Evolutionary conservation across 2,888 invertebrate genomes (phyloP).

Genomic region (Tuberolachnus salignus): DNA sequence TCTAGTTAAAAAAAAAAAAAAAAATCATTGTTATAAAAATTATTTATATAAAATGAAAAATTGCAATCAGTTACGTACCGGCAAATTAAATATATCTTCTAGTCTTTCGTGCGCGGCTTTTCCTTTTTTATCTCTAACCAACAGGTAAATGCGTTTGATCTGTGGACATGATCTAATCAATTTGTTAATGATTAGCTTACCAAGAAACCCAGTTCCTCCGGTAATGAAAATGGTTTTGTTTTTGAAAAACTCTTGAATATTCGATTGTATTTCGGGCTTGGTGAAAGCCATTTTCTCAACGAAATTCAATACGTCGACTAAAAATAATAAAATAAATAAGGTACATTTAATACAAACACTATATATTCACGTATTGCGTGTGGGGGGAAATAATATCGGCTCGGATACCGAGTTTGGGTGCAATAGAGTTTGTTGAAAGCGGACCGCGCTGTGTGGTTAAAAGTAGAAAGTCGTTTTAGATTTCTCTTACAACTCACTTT

Average conservation of each 20-base stretch:
- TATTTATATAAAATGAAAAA: not conserved
- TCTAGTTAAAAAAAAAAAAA: conserved; percentile 28
- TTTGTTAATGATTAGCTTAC: conserved; percentile 88
- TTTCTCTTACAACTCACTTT: conserved; percentile 1
- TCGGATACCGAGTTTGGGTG: not conserved
- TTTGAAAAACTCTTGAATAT: conserved; percentile 68
- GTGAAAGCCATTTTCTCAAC: conserved; percentile 9
- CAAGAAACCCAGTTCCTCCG: conserved; percentile 94
- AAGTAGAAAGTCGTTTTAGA: conserved; percentile 31
- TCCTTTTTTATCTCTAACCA: conserved; percentile 63
- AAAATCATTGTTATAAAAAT: not conserved
- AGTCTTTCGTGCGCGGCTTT: conserved; percentile 61
- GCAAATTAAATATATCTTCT: conserved; percentile 62
- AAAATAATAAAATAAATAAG: not conserved
- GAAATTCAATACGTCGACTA: not conserved
- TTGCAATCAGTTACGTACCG: conserved; percentile 60
- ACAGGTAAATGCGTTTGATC: conserved; percentile 62
- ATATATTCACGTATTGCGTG: not conserved
- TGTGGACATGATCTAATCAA: conserved; percentile 67
- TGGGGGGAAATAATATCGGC: not conserved
- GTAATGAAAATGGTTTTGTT: conserved; percentile 87
- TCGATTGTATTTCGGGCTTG: conserved; percentile 38
- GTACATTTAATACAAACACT: not conserved
- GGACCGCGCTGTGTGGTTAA: not conserved
- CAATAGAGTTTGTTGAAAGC: not conserved